Conservation (phyloP, 2,113 vertebrate species). For the Balaeniceps rex region DNA sequence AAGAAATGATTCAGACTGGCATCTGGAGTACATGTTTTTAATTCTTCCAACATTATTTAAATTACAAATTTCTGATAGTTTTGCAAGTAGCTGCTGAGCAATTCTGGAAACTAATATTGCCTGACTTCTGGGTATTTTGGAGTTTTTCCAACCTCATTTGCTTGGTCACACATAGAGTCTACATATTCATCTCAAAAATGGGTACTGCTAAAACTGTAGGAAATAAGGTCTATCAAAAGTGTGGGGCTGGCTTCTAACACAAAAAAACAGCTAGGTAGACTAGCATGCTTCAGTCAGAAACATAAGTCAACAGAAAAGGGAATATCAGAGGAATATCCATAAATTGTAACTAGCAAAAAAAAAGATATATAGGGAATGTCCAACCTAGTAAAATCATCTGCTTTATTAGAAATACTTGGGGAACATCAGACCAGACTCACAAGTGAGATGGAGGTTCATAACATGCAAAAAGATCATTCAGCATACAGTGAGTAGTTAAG, state of each 20-base stretch:
- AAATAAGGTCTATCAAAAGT: neutral
- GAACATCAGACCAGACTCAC: neutral
- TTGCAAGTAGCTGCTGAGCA: neutral
- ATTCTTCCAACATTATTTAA: neutral
- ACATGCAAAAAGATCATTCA: neutral
- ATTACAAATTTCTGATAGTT: neutral
- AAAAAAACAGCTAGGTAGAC: neutral
- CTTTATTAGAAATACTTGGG: neutral
- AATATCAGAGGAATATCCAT: neutral
- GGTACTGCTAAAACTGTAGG: neutral
- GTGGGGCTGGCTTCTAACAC: neutral
- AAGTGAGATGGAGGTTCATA: neutral
- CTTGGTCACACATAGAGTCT: neutral
- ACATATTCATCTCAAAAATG: neutral
- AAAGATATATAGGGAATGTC: neutral
- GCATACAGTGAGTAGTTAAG: neutral
- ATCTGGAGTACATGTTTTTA: neutral
- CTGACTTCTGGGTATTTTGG: neutral
- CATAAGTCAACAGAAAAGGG: neutral
- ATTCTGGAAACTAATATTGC: neutral
- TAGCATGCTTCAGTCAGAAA: neutral
- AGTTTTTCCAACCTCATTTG: neutral
- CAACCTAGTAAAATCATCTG: neutral
- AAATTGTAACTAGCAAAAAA: neutral
- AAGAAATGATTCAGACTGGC: neutral